Evolutionary conservation across 2,888 invertebrate species (phyloP).

Genomic region (Chrysolina oricalcia): DNA sequence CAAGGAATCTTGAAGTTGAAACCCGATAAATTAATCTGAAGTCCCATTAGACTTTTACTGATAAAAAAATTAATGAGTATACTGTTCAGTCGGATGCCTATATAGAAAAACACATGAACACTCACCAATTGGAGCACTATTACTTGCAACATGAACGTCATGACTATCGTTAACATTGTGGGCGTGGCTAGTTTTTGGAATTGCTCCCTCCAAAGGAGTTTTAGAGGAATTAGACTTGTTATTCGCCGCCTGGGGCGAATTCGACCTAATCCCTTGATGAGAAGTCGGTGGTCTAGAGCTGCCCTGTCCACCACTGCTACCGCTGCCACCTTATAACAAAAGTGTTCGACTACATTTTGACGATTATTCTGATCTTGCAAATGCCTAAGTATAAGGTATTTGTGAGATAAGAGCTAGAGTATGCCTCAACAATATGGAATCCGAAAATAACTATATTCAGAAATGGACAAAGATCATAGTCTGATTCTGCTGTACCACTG

Average conservation of each 20-base stretch:
- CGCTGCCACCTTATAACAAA: constrained; percentile 40
- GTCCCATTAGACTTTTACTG: not conserved
- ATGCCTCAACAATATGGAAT: too few relatives aligned
- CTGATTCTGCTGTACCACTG: too few relatives aligned
- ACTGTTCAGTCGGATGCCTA: not conserved
- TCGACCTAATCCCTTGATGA: constrained; percentile 47
- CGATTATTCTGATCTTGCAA: too few relatives aligned
- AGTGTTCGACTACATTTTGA: too few relatives aligned
- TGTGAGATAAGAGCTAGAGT: not conserved
- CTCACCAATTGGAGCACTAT: constrained; percentile 60
- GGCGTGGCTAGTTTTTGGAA: constrained; percentile 54
- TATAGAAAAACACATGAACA: not conserved
- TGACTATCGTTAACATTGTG: constrained; percentile 57
- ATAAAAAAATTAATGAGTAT: too few relatives aligned
- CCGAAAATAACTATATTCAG: too few relatives aligned
- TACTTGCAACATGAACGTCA: constrained; percentile 59
- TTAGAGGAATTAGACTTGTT: constrained; percentile 53
- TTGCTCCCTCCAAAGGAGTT: constrained; percentile 53
- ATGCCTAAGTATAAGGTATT: not conserved
- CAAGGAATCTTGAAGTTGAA: not conserved
- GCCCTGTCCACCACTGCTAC: constrained; percentile 47
- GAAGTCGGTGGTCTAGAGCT: constrained; percentile 53
- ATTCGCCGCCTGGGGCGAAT: constrained; percentile 39
- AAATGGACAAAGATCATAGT: too few relatives aligned
- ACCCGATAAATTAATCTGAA: not conserved